These are phyloP conservation scores for Heteronetta atricapilla DNA, from an alignment of 2,113 vertebrate species.

Conservation along the genomic window DNA sequence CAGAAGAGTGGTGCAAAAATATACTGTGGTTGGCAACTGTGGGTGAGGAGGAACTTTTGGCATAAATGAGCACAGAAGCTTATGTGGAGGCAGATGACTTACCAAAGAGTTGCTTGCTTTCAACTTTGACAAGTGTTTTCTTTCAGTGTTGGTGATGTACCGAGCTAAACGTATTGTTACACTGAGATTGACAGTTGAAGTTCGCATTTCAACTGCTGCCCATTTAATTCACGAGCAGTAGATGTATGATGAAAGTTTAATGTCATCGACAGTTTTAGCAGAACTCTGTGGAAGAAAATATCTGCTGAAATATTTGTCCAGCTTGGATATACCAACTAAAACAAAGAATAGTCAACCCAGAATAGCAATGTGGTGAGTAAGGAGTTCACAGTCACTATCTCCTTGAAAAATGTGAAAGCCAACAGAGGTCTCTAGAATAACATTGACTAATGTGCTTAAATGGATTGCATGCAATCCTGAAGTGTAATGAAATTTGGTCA, in stretches of 20 bases:
- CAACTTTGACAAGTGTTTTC: conserved; percentile 26
- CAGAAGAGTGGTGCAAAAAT: conserved; percentile 20
- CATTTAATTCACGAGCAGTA: background rate
- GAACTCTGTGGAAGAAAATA: background rate
- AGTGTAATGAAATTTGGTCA: rapidly evolving
- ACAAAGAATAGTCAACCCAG: background rate
- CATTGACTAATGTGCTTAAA: background rate
- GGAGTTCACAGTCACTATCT: rapidly evolving
- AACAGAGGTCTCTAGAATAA: background rate
- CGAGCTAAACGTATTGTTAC: background rate
- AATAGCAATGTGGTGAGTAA: background rate
- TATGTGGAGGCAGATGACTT: conserved; percentile 33
- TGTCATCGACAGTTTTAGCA: background rate
- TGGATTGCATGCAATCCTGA: background rate
- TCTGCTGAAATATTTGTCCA: background rate
- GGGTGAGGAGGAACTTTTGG: conserved; percentile 37
- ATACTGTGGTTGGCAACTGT: conserved; percentile 36
- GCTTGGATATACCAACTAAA: background rate
- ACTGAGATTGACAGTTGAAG: background rate
- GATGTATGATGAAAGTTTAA: background rate
- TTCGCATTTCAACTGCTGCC: background rate
- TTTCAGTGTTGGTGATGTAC: background rate
- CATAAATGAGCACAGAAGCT: background rate
- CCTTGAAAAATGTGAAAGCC: background rate
- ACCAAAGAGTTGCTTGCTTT: conserved; percentile 5